Evolutionary conservation across 2,113 vertebrate genomes (phyloP).

Genomic region (Vombatus ursinus): DNA sequence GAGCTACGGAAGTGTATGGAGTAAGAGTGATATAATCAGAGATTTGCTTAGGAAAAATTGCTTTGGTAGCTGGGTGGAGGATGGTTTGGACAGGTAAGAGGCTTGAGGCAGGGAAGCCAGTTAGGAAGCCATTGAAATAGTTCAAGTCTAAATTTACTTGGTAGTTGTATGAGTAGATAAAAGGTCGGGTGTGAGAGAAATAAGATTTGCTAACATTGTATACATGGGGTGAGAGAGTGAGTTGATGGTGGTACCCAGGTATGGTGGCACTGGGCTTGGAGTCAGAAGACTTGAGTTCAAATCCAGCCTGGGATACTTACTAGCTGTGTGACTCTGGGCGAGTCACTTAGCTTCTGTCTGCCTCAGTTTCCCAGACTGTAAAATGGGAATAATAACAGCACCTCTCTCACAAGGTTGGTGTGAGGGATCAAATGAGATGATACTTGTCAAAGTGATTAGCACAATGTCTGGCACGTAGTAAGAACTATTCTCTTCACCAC

Average conservation of each 20-base stretch:
- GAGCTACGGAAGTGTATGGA: too few species aligned
- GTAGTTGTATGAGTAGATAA: not conserved
- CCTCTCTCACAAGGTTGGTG: not conserved
- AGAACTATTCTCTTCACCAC: too few species aligned
- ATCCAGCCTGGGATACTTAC: not conserved
- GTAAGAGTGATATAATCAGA: too few species aligned
- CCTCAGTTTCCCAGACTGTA: too few species aligned
- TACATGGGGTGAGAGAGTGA: not conserved
- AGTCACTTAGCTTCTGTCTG: too few species aligned
- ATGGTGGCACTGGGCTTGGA: not conserved
- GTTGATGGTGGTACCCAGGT: not conserved
- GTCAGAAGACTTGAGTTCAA: not conserved
- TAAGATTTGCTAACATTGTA: not conserved
- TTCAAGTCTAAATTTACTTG: not conserved
- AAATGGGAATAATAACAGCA: not conserved
- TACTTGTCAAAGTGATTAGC: not conserved
- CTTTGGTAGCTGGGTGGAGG: not conserved
- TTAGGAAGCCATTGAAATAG: not conserved
- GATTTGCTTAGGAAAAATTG: not conserved
- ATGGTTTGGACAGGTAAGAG: not conserved
- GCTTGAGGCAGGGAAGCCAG: not conserved
- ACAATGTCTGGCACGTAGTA: not conserved
- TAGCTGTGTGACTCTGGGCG: too few species aligned
- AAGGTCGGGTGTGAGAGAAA: not conserved
- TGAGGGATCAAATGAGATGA: not conserved